Base-by-base conservation (phyloP, 1,140 invertebrate species). In the Calycopis cecrops region DNA sequence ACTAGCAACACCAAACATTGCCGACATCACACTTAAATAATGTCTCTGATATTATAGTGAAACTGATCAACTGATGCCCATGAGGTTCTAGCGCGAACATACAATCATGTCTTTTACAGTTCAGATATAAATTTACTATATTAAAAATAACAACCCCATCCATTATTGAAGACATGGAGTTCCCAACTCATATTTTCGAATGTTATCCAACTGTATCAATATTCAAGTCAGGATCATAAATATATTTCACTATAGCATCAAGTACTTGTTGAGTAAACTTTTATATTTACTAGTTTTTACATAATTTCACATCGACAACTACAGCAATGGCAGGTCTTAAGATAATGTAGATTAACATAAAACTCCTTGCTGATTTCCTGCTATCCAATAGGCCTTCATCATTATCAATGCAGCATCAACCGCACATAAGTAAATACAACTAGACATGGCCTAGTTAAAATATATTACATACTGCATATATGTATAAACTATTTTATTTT, bases 1-100 rank as follows among this genome's bases (percentile, higher is more conserved):
- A 69, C 35, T 65, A 63, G 40, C 67, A 76, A 58, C 66, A 65
- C 67, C 61, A 63, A 67, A 62, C 59, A 60, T 58, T 57, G 63
- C 62, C 52, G 42, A 44, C 33, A 47, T 44, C 57, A 57, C 50
- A 9, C 33, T 16, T 44, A 28, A 28, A 16, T 16, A 14, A 33
- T 48, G 48, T 33, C 18, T 21, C 21, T 28, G 18, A 48, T 48
- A 33, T 48, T 48, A 18, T 1, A 34, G 9, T 33, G 28, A 34
- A 48, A 48, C 18, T 12, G 40, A 28, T 28, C 21, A 28, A 28
- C 37, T 21, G 11, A 38, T 3, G 4, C 21, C 35, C 35, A 28
- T 42, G 9, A 10, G 37, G 38, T 16, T 60, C 17, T 28, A 42
- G 40, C 16, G 21, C 10, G 49, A 57, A 57, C 48, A 57, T 28